Conservation (phyloP, 2,797 vertebrate species). For the Falco rusticolus region DNA sequence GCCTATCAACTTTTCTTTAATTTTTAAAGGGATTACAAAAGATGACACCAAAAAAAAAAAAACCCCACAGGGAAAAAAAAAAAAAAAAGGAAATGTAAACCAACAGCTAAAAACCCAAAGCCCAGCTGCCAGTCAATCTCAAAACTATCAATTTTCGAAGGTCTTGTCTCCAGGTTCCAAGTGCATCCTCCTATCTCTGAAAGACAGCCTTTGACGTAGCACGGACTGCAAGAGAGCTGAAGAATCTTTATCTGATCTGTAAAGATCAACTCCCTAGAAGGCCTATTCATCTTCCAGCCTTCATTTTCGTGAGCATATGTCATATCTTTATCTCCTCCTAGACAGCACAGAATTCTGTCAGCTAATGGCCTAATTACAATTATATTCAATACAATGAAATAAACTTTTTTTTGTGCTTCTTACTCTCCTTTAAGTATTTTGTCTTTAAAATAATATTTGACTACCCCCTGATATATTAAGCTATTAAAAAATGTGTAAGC, state of each 20-base stretch:
- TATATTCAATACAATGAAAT: slow-evolving; percentile 6
- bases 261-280: slow-evolving; percentile 71
- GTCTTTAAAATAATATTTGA: slow-evolving; percentile 4
- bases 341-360: slow-evolving; percentile 31
- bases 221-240: background rate
- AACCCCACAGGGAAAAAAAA: background rate
- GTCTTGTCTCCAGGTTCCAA: slow-evolving; percentile 15
- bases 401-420: background rate
- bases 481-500: background rate
- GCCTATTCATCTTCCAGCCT: slow-evolving; percentile 61
- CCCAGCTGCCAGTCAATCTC: background rate
- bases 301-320: background rate
- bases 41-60: background rate
- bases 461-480: background rate
- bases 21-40: background rate
- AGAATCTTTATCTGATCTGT: slow-evolving; percentile 74
- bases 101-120: background rate
- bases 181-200: background rate
- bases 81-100: background rate
- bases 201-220: slow-evolving; percentile 54
- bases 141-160: background rate
- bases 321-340: slow-evolving; percentile 57
- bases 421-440: background rate
- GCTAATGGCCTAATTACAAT: slow-evolving; percentile 28
- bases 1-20: background rate